Conservation (phyloP, 2,797 vertebrate species). For the Onychomys leucogaster region DNA sequence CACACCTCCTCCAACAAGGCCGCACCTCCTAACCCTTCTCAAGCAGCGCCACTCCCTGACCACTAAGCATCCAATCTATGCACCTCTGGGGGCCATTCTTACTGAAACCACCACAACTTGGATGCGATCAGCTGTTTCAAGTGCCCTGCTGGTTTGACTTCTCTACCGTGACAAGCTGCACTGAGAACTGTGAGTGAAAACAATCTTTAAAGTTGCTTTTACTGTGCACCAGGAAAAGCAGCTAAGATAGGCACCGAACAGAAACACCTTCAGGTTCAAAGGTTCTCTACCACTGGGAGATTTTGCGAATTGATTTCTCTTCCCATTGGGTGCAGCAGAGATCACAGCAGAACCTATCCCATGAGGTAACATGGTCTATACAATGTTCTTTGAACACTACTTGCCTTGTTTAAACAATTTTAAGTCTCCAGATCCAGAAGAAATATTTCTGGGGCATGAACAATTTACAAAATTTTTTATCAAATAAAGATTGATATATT, state of each 20-base stretch:
- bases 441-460: background rate
- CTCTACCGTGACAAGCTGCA: background rate
- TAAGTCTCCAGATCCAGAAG: background rate
- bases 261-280: background rate
- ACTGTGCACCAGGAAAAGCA: background rate
- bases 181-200: background rate
- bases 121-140: background rate
- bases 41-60: no score
- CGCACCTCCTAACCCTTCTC: no score
- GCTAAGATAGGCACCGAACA: background rate
- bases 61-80: no score
- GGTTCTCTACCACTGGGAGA: background rate
- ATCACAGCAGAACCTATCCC: background rate
- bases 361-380: background rate
- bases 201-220: background rate
- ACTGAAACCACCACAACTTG: no score
- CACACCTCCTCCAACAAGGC: background rate
- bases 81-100: background rate
- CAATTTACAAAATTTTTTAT: background rate
- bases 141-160: background rate
- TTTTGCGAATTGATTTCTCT: background rate
- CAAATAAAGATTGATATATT: background rate
- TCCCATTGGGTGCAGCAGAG: background rate
- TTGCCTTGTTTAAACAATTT: background rate
- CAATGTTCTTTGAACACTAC: background rate